These are phyloP conservation scores for Dendroctonus ponderosae DNA, from an alignment of 1,140 invertebrate genomes.

Conservation along the genomic window DNA sequence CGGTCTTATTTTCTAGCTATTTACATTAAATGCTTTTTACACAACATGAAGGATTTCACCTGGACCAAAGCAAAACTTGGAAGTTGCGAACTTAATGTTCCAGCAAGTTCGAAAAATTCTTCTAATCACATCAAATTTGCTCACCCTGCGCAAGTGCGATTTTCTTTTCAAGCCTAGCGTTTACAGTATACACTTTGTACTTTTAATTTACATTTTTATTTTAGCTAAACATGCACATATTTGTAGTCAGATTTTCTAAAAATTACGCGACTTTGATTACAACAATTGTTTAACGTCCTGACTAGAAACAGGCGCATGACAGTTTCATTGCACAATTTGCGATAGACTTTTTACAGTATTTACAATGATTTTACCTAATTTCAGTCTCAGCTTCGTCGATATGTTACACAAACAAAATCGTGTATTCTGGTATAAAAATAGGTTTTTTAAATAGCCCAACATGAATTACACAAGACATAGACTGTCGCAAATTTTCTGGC, in stretches of 20 bases:
- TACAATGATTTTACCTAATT: constrained; percentile 13
- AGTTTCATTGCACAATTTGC: background rate
- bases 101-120: background rate
- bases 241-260: too few relatives aligned
- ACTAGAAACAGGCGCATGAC: too few relatives aligned
- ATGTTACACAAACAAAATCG: constrained; percentile 16
- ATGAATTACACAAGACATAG: too few relatives aligned
- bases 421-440: constrained; percentile 3
- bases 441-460: too few relatives aligned
- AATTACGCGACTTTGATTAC: too few relatives aligned
- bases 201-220: constrained; percentile 3
- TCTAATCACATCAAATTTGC: constrained; percentile 4
- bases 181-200: constrained; percentile 25
- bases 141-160: background rate
- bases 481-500: too few relatives aligned
- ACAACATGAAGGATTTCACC: too few relatives aligned
- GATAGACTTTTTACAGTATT: constrained; percentile 5
- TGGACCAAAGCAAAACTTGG: too few relatives aligned
- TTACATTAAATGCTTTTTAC: too few relatives aligned
- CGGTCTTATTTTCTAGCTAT: too few relatives aligned
- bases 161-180: constrained; percentile 10
- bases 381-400: constrained; percentile 25
- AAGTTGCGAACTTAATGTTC: background rate
- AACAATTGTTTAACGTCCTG: too few relatives aligned
- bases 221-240: too few relatives aligned